phyloP scores from a whole-genome alignment of 1,140 invertebrate species.

The Steinernema feltiae region DNA sequence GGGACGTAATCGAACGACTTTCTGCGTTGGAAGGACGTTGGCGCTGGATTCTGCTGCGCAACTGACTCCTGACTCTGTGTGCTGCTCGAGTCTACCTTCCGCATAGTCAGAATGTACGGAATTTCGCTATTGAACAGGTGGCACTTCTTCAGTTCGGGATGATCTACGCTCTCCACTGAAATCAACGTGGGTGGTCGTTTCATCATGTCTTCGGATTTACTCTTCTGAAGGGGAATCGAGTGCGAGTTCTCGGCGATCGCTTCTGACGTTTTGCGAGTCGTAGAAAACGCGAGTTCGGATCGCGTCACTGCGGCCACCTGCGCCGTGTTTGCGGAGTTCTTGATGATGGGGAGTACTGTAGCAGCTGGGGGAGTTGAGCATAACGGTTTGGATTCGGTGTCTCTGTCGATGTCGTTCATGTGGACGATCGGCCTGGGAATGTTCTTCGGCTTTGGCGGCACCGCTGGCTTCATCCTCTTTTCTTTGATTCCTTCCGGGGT shows the following conservation, averaged over 20 bases:
- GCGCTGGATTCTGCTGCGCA: constrained; percentile 16
- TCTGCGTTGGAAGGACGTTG: constrained; percentile 22
- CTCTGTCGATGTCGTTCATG: constrained; percentile 8
- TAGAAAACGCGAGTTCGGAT: too few species aligned
- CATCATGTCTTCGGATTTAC: constrained; percentile 12
- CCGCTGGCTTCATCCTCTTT: constrained; percentile 27
- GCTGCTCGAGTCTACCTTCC: constrained; percentile 42
- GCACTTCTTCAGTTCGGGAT: constrained; percentile 38
- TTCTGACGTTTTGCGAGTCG: too few species aligned
- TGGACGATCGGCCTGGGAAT: background rate
- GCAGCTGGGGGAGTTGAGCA: constrained; percentile 24
- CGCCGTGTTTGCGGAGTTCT: constrained; percentile 19
- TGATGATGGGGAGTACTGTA: constrained; percentile 30
- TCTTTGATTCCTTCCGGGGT: constrained; percentile 40
- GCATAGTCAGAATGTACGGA: constrained; percentile 59
- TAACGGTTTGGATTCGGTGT: constrained; percentile 9
- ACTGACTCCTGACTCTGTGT: constrained; percentile 17
- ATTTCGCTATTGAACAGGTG: constrained; percentile 59
- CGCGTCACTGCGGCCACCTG: constrained; percentile 5
- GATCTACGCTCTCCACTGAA: constrained; percentile 36
- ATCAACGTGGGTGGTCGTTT: constrained; percentile 24
- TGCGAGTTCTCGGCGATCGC: background rate
- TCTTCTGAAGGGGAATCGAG: background rate
- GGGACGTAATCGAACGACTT: constrained; percentile 59
- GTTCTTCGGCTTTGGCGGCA: constrained; percentile 35